Conservation (phyloP, 2,888 invertebrate species). For the Strigamia transsilvanica region DNA sequence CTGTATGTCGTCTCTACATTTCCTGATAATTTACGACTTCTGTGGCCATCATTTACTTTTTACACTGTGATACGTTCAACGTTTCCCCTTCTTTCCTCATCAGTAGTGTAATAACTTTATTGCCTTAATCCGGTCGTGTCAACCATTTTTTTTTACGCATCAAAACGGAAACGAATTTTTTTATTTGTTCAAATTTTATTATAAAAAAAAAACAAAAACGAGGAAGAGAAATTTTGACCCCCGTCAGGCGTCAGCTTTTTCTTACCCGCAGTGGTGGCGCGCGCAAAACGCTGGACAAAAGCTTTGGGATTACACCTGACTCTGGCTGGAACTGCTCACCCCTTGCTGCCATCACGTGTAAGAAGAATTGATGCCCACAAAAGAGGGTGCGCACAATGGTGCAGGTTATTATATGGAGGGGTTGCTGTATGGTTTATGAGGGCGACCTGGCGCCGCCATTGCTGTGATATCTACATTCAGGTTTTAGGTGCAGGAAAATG, state of each 20-base stretch:
- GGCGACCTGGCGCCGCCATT: slow-evolving; percentile 13
- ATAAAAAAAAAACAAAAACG: background rate
- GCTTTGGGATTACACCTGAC: slow-evolving; percentile 34
- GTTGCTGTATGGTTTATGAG: slow-evolving; percentile 11
- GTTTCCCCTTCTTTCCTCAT: slow-evolving; percentile 6
- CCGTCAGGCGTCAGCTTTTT: background rate
- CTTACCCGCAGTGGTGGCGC: background rate
- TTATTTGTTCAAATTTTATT: too few relatives aligned
- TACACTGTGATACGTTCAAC: background rate
- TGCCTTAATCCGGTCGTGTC: slow-evolving; percentile 25
- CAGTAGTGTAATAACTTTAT: slow-evolving; percentile 11
- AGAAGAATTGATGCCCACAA: background rate
- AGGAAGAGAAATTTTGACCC: background rate
- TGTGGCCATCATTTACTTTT: background rate
- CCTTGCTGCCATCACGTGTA: slow-evolving; percentile 4
- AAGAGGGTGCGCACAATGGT: slow-evolving; percentile 1
- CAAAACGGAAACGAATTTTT: background rate
- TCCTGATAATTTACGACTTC: background rate
- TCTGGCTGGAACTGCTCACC: background rate
- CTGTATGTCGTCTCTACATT: background rate
- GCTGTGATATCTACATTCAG: slow-evolving; percentile 22
- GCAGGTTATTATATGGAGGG: background rate
- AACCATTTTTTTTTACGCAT: background rate
- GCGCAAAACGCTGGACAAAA: background rate
- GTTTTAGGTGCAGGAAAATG: background rate